phyloP scores from a whole-genome alignment of 2,888 invertebrate species.

The Apamea epomidion region DNA sequence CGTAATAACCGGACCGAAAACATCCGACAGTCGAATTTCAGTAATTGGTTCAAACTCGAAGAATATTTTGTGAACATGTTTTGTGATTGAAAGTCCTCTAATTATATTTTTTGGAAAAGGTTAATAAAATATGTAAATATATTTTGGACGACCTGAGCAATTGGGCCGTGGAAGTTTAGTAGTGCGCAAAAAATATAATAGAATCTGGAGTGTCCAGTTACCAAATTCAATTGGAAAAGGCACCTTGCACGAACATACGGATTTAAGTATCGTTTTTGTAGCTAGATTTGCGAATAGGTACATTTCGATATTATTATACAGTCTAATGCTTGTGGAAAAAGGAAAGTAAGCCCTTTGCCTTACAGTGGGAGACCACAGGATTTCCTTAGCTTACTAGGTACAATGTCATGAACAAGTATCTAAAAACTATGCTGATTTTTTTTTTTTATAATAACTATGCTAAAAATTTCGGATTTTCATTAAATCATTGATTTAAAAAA shows the following conservation, averaged over 20 bases:
- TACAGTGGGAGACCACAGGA: not conserved
- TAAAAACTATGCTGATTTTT: no score
- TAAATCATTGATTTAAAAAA: not conserved
- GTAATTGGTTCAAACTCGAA: constrained; percentile 50
- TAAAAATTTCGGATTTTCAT: not conserved
- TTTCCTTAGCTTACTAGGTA: not conserved
- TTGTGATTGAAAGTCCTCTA: constrained; percentile 9
- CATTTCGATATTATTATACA: not conserved
- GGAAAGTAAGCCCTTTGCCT: not conserved
- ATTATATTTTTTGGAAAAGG: constrained; percentile 21
- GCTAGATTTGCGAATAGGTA: not conserved
- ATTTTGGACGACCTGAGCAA: not conserved
- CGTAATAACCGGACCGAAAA: constrained; percentile 32
- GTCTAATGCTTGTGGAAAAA: not conserved
- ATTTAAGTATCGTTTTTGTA: not conserved
- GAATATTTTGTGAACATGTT: constrained; percentile 14
- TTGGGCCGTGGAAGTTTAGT: not conserved
- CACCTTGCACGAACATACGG: not conserved
- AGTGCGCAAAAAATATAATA: not conserved
- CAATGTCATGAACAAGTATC: not conserved
- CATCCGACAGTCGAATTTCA: constrained; percentile 27
- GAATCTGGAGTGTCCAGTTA: not conserved
- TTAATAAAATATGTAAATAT: constrained; percentile 6
- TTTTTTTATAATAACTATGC: not conserved
- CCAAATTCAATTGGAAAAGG: not conserved